Evolutionary conservation across 2,888 invertebrate genomes (phyloP), one percentile per base, ranked within the genome.

Genomic region (Thera britannica): DNA sequence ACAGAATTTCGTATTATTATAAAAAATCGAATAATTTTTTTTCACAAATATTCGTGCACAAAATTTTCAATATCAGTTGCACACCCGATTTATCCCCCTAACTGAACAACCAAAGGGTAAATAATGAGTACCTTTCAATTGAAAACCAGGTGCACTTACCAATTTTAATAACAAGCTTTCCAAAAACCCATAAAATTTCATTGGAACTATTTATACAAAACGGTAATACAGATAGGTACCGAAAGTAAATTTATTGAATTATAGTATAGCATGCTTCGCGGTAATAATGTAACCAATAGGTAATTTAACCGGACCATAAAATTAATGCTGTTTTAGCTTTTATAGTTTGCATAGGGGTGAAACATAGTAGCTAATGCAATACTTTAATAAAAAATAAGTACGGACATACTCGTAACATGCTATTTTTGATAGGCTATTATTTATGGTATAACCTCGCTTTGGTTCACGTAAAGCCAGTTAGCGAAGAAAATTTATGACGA

Each of bases 191-290:
- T 77, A 75, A 74, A 73, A 73, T 62, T 64, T 74, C 67, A 75
- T 73, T 71, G 64, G 68, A 68, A 35, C 11, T 61, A n/a, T 71
- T 70, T 68, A 70, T 38, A 72, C 70, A 74, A 78, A 77, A 76
- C 73, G 76, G 77, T 74, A 69, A 58, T 73, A 72, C 74, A 57
- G 59, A 61, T 61, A 72, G 72, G 65, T 68, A 77, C 80, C 79
- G 74, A 79, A 82, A 75, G 76, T 70, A 72, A 79, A 83, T 85
- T 84, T 83, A 84, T 83, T 81, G 78, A 77, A 82, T 83, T 79
- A 79, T 75, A 76, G 72, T 76, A 83, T 79, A 73, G 82, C 83
- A 84, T 86, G 85, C 78, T 72, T 58, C 62, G 62, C 23, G 54
- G 74, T 73, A 77, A 77, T 81, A 77, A 80, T 80, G 72, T 74